Conservation (phyloP, 2,113 vertebrate genomes). For the Neotoma lepida region DNA sequence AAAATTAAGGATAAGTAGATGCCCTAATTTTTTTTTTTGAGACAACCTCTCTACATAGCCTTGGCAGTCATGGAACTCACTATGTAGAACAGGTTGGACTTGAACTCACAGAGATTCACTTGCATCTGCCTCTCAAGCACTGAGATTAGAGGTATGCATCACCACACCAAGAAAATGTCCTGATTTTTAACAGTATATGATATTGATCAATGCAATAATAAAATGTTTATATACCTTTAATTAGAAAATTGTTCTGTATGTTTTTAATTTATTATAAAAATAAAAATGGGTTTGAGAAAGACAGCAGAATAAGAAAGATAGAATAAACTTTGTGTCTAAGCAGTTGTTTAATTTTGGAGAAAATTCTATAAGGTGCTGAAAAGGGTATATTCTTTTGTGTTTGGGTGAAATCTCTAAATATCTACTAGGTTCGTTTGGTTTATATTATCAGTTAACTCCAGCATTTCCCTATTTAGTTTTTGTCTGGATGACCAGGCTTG, state of each 20-base stretch:
- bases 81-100: neutral
- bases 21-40: neutral
- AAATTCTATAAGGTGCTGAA: neutral
- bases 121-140: neutral
- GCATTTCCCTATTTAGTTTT: neutral
- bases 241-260: neutral
- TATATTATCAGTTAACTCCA: neutral
- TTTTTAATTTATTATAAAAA: neutral
- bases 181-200: neutral
- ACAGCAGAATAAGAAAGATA: neutral
- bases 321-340: neutral
- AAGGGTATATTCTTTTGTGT: neutral
- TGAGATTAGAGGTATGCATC: neutral
- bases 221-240: neutral
- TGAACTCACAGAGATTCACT: neutral
- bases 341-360: neutral
- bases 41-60: neutral
- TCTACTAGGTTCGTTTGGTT: neutral
- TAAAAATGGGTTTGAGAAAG: neutral
- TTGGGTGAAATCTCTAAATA: neutral
- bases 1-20: neutral
- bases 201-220: neutral
- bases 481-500: neutral
- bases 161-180: neutral
- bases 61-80: too few relatives aligned